phyloP scores from a whole-genome alignment of 1,140 invertebrate genomes.

The Anastatus disparis region DNA sequence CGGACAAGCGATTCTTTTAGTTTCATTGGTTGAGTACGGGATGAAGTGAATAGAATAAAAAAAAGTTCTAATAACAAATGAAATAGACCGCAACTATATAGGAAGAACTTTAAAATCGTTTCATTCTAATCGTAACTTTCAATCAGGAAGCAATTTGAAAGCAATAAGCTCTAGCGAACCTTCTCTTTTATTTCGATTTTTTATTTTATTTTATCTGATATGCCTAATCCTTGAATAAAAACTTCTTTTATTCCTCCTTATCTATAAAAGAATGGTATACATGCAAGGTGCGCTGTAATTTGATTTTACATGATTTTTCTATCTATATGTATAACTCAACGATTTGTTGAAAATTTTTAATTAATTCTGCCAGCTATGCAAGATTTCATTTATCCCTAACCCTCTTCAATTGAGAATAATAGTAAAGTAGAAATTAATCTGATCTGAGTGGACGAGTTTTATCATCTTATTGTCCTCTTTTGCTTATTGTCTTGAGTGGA shows the following conservation, averaged over 20 bases:
- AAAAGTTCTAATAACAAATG: slow-evolving; percentile 49
- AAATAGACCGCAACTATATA: slow-evolving; percentile 1
- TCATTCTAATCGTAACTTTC: slow-evolving; percentile 55
- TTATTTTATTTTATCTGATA: slow-evolving; percentile 60
- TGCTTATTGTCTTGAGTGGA: slow-evolving; percentile 5
- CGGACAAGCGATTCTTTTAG: background rate
- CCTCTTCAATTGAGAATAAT: background rate
- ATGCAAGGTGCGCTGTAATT: too few species aligned
- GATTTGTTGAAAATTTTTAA: slow-evolving; percentile 18
- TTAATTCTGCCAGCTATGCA: background rate
- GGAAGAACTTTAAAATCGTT: slow-evolving; percentile 18
- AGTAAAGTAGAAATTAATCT: too few species aligned
- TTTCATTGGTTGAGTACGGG: too few species aligned
- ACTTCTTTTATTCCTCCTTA: slow-evolving; percentile 32
- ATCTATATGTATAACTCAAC: background rate
- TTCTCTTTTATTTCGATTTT: too few species aligned
- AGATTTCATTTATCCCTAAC: slow-evolving; percentile 1
- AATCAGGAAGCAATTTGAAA: slow-evolving; percentile 67
- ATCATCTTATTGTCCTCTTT: background rate
- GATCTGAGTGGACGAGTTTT: too few species aligned
- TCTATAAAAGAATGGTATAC: too few species aligned
- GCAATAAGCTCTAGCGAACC: slow-evolving; percentile 59
- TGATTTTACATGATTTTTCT: background rate
- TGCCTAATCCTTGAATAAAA: slow-evolving; percentile 47
- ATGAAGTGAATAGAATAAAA: background rate